Percentiles rank a stretch among this genome's conserved stretches.
Evolutionary conservation across 2,888 invertebrate genomes (phyloP).

Genomic region (Stenichneumon culpator): DNA sequence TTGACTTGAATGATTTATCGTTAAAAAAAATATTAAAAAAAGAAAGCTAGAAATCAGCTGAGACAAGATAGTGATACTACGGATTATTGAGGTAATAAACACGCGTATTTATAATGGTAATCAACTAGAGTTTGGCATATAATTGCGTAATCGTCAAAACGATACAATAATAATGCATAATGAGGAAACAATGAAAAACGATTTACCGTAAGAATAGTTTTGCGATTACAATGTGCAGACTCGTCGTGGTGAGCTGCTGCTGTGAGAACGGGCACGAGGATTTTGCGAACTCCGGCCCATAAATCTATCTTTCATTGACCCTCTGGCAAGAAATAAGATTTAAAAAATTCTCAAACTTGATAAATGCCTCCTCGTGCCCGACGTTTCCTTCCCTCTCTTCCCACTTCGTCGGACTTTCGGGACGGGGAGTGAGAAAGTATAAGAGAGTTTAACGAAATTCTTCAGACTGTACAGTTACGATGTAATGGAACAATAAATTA

Average conservation of each 20-base stretch:
- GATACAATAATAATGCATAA: slow-evolving; percentile 50
- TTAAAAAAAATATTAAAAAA: slow-evolving; percentile 35
- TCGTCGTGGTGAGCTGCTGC: neutral
- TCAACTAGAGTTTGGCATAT: slow-evolving; percentile 65
- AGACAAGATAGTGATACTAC: slow-evolving; percentile 74
- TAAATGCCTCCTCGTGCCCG: slow-evolving; percentile 29
- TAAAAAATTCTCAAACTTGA: slow-evolving; percentile 50
- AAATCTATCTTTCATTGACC: slow-evolving; percentile 3
- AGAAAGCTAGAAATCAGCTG: slow-evolving; percentile 64
- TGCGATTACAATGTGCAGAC: slow-evolving; percentile 1
- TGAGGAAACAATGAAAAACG: neutral
- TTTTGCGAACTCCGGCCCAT: slow-evolving; percentile 2
- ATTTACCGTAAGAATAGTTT: slow-evolving; percentile 29
- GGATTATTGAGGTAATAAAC: slow-evolving; percentile 58
- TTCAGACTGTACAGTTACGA: slow-evolving; percentile 64
- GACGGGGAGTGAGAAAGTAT: slow-evolving; percentile 58
- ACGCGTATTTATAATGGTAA: slow-evolving; percentile 66
- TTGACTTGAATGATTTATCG: slow-evolving; percentile 26
- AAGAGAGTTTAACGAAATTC: slow-evolving; percentile 66
- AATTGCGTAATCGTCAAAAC: slow-evolving; percentile 62
- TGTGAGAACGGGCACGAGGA: slow-evolving; percentile 59
- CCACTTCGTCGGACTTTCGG: slow-evolving; percentile 54
- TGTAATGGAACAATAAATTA: slow-evolving; percentile 77
- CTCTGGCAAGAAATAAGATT: neutral
- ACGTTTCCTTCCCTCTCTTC: slow-evolving; percentile 5